Evolutionary conservation across 2,888 invertebrate species (phyloP).

Genomic region (Drosophila nr. fundita): DNA sequence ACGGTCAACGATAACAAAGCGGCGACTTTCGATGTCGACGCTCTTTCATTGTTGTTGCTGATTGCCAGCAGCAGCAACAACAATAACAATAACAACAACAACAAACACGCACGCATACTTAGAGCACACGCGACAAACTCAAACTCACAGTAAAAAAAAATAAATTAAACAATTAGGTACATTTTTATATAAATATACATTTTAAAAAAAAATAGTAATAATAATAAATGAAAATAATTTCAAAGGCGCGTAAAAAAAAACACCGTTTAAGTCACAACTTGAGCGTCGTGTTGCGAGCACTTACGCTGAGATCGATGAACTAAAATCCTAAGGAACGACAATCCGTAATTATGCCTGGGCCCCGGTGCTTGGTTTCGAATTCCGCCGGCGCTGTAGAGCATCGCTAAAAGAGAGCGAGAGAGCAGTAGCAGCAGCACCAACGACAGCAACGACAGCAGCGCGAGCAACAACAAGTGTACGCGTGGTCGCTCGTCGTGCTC

Average conservation of each 20-base stretch:
- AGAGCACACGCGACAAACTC: slow-evolving; percentile 26
- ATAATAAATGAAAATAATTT: slow-evolving; percentile 33
- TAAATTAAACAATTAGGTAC: background rate
- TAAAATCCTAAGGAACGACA: slow-evolving; percentile 79
- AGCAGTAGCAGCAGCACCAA: slow-evolving; percentile 17
- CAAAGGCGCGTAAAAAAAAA: slow-evolving; percentile 23
- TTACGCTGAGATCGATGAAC: slow-evolving; percentile 84
- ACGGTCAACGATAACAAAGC: slow-evolving; percentile 34
- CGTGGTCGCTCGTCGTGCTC: slow-evolving; percentile 62
- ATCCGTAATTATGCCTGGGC: slow-evolving; percentile 64
- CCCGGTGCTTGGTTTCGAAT: slow-evolving; percentile 41
- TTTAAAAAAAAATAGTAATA: background rate
- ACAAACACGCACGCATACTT: slow-evolving; percentile 20
- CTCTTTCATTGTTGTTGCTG: slow-evolving; percentile 27
- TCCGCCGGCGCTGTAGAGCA: slow-evolving; percentile 35
- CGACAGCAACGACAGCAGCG: slow-evolving; percentile 18
- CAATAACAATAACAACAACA: background rate
- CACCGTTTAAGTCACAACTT: slow-evolving; percentile 24
- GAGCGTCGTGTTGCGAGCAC: slow-evolving; percentile 77
- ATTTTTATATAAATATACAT: background rate
- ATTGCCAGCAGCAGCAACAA: slow-evolving; percentile 20
- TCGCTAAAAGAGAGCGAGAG: slow-evolving; percentile 22
- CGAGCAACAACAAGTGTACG: slow-evolving; percentile 64
- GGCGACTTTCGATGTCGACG: slow-evolving; percentile 20
- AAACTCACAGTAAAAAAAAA: slow-evolving; percentile 9